Base-by-base conservation (phyloP, 2,888 invertebrate species). In the Gymnoscelis rufifasciata region DNA sequence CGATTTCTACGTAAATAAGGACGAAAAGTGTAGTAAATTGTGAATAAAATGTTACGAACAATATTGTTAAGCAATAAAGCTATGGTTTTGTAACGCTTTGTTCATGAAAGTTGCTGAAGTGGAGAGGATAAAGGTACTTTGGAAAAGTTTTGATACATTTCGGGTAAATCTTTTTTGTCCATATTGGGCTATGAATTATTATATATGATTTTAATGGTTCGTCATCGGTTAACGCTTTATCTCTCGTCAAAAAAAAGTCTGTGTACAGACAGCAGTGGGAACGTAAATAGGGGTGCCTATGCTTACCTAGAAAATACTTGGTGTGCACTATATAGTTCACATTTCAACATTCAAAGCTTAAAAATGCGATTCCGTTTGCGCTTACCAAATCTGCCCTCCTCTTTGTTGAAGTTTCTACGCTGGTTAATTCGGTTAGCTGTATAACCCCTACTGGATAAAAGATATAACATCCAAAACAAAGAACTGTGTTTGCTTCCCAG, bases 1-100 rank as follows among this genome's bases (percentile, higher is more conserved):
- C 68, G 64, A 68, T 71, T 64, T 66, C 67, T 66, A 60, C 65
- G 70, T 70, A 77, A 74, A 74, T 72, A 76, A 66, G 66, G 59
- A 60, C 63, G 68, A 70, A 69, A 71, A 63, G 43, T 47, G 51
- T 51, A 49, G 35, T 58, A 31, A 29, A 49, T 48, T 50, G 50
- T 51, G 33, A 53, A 51, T 47, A 52, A 57, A 54, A 48, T 55
- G 45, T 37, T 45, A 11, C 47, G 42, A 38, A 52, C 47, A 47
- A 38, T 52, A 54, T 50, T 50, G 50, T 45, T 41, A 43, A 51
- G 45, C 41, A 33, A 38, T 51, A 35, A 28, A 35, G 38, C 31
- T 41, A 33, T 38, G 24, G 28, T 23, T 44, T 44, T 40, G 39
- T 31, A 19, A 33, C 7, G 37, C 37, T 44, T 41, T 42, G 38